phyloP scores from a whole-genome alignment of 2,797 vertebrate species.

The Neopelma chrysocephalum region DNA sequence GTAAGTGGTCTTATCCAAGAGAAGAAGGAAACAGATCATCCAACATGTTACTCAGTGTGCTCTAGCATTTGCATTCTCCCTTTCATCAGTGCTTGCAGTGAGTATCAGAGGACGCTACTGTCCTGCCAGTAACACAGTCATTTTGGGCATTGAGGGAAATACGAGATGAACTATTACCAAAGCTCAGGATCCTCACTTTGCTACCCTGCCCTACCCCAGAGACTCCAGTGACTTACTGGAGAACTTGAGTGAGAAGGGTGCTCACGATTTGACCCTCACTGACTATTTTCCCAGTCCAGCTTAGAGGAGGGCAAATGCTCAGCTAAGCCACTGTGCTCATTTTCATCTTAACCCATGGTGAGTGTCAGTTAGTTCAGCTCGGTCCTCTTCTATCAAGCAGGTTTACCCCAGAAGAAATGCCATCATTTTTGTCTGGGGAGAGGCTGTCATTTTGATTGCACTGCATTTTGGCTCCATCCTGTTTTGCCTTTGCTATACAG shows the following conservation, averaged over 20 bases:
- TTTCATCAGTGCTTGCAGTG: background rate
- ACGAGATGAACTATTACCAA: background rate
- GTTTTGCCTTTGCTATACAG: background rate
- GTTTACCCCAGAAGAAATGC: background rate
- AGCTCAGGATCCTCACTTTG: constrained; percentile 22
- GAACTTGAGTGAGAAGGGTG: background rate
- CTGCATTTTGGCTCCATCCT: background rate
- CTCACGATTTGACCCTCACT: background rate
- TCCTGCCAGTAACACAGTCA: background rate
- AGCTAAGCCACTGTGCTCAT: background rate
- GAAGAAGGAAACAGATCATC: background rate
- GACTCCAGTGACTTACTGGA: background rate
- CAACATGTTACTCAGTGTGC: background rate
- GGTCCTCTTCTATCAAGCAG: background rate
- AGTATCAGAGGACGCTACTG: background rate
- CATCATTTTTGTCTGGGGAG: background rate
- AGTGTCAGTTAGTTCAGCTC: background rate
- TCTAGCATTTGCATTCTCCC: background rate
- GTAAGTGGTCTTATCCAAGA: background rate
- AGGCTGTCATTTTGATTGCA: background rate
- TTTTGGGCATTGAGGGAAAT: background rate
- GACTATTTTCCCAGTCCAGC: background rate
- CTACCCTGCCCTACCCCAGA: background rate
- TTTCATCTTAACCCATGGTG: background rate
- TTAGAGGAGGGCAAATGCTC: background rate